Conservation (phyloP, 2,113 vertebrate species). For the Loxodonta africana region DNA sequence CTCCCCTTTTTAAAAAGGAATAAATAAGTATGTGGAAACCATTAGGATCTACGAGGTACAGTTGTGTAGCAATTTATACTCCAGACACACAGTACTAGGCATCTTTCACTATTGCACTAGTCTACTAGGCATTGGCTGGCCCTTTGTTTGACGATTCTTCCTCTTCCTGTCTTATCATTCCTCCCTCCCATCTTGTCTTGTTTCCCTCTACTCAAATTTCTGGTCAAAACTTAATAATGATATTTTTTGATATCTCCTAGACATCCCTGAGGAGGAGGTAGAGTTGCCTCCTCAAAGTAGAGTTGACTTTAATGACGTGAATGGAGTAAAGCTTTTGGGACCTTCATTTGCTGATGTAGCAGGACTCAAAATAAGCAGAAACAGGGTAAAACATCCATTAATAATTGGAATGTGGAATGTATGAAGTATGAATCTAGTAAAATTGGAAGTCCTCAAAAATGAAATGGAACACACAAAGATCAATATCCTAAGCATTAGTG, state of each 20-base stretch:
- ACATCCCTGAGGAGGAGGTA: no score
- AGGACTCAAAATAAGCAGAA: no score
- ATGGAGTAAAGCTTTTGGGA: no score
- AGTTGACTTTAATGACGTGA: no score
- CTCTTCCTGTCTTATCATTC: neutral
- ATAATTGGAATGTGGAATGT: no score
- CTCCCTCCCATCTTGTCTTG: neutral
- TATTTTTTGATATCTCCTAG: neutral
- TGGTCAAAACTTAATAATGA: neutral
- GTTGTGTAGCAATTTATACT: rapidly evolving
- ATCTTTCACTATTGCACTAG: neutral
- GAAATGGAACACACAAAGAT: no score
- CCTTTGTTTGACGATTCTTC: neutral
- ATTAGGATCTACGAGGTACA: neutral
- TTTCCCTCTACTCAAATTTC: neutral
- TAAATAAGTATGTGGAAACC: neutral
- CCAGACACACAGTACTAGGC: neutral
- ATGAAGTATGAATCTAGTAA: no score
- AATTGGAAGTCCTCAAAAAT: no score
- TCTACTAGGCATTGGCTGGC: neutral
- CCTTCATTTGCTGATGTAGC: no score
- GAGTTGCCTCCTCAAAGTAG: no score
- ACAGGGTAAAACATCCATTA: no score
- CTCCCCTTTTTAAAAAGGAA: neutral
- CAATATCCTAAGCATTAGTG: no score